Conservation (phyloP, 2,888 invertebrate genomes). For the Hyposoter dolosus region DNA sequence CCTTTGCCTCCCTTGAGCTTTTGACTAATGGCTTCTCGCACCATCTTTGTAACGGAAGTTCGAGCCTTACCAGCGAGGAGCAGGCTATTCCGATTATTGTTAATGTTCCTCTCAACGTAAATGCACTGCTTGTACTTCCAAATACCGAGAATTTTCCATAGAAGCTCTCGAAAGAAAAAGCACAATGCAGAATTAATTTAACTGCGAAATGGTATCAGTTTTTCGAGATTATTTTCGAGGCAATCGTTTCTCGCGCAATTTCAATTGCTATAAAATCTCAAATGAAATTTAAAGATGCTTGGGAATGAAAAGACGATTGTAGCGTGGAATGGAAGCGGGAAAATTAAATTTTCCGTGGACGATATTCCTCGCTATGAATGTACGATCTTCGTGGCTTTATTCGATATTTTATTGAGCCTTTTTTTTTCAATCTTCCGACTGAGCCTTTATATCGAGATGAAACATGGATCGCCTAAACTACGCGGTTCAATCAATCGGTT, state of each 20-base stretch:
- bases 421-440: neutral
- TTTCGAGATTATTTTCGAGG: neutral
- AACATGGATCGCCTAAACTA: neutral
- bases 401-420: neutral
- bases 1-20: neutral
- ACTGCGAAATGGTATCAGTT: neutral
- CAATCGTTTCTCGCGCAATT: neutral
- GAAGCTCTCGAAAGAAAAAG: neutral
- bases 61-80: neutral
- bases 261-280: neutral
- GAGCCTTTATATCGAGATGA: conserved; percentile 10
- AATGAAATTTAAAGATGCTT: neutral
- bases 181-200: neutral
- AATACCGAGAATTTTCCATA: neutral
- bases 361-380: neutral
- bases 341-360: neutral
- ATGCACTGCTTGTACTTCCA: neutral
- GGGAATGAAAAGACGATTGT: neutral
- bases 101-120: neutral
- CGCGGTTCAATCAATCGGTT: conserved; percentile 51
- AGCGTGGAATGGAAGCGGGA: neutral
- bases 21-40: conserved; percentile 4
- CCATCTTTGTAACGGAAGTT: too few species aligned
- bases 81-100: neutral
- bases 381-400: neutral